Evolutionary conservation across 1,140 invertebrate species (phyloP), one percentile per base, ranked within the genome.

Genomic region (Forficula auricularia): DNA sequence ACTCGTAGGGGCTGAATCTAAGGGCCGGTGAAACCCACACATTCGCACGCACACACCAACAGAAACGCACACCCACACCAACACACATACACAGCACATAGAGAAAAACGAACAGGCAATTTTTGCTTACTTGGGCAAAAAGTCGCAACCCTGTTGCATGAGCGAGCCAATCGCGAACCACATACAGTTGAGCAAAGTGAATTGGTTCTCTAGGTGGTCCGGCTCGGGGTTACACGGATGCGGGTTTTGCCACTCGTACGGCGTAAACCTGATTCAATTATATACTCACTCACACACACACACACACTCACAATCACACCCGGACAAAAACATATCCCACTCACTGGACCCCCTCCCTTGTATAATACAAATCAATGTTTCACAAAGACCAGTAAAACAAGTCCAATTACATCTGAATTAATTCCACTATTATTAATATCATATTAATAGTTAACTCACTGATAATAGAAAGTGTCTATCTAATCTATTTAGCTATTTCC

Each of bases 81-180:
- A 53, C 56, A 54, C 53, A 52, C 49, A 48, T 53, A 52, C 48
- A 32, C 33, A 31, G 41, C 40, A 19, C 37, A 46, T 27, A 46
- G 32, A 43, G 43, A 30, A 12, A 33, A 36, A 22, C 19, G 14
- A 16, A 39, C 19, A 22, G 39, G 46, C 34, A n/a, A 14, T 15
- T 38, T 12, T 39, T 44, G 64, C 77, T 79, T 80, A 87, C 84
- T 84, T 86, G 60, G 85, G 85, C 57, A 86, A 64, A 64, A 89
- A 82, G 62, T 89, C 83, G 67, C 80, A 87, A 53, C 84, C 83
- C 66, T 89, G 84, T 59, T 87, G 85, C 82, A 92, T 88, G 47
- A 92, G 70, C 12, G 86, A 89, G 47, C 87, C 89, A 54, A 94
- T 86, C 40, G 86, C 85, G 66, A 94, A 94, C 89, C 89, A 95